Percentiles rank a stretch among this genome's conserved stretches.
These are phyloP conservation scores for Pachydiplax longipennis DNA, from an alignment of 2,888 invertebrate species.

Conservation along the genomic window DNA sequence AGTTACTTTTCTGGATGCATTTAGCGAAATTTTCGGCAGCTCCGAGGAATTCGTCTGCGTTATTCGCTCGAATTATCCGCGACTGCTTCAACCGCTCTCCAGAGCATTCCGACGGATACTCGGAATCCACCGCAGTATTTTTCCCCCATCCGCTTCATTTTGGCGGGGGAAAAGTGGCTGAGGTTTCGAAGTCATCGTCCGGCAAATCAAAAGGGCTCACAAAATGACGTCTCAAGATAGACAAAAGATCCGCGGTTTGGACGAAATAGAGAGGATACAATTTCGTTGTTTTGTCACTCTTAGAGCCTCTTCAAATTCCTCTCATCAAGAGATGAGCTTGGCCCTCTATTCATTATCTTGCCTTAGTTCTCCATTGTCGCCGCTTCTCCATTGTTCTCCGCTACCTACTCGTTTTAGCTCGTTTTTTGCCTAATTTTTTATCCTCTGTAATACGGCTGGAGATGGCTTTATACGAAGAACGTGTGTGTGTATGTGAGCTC, in stretches of 20 bases:
- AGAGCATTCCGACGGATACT: no score
- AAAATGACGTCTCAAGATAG: neutral
- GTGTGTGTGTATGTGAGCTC: neutral
- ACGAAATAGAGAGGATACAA: neutral
- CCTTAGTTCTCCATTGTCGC: slow-evolving; percentile 30
- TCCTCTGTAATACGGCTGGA: neutral
- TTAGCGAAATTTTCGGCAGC: no score
- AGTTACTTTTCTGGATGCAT: no score
- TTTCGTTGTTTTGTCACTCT: neutral
- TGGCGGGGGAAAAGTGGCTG: no score
- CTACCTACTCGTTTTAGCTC: neutral
- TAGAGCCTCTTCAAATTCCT: neutral
- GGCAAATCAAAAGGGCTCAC: no score
- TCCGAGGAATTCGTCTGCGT: no score
- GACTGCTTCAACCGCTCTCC: no score
- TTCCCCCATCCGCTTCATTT: no score
- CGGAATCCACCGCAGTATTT: no score
- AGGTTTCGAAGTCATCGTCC: no score
- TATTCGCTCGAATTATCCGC: no score
- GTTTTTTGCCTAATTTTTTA: slow-evolving; percentile 5
- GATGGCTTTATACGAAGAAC: neutral
- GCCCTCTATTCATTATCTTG: slow-evolving; percentile 34
- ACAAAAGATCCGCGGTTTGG: neutral
- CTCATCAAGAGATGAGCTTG: neutral
- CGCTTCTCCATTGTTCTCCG: slow-evolving; percentile 12